Conservation (phyloP, 2,888 invertebrate genomes). For the Cephonodes hylas region DNA sequence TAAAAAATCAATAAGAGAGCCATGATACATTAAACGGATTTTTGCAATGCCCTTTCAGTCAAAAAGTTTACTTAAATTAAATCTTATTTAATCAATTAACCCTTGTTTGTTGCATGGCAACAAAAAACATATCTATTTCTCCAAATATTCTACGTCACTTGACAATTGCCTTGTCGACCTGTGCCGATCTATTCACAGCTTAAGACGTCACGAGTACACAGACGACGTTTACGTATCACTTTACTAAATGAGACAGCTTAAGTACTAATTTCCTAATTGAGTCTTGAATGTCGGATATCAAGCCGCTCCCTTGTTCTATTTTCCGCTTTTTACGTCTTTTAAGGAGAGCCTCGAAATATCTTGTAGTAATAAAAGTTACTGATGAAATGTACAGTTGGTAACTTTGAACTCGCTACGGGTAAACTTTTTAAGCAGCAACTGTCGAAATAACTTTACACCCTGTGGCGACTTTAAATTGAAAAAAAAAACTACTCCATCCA, state of each 20-base stretch:
- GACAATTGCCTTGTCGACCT: no score
- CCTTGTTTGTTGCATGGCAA: no score
- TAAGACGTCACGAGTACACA: neutral
- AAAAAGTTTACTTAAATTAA: no score
- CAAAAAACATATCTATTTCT: no score
- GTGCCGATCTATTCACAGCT: neutral
- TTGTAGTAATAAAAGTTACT: neutral
- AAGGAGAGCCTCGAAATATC: neutral
- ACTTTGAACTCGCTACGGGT: neutral
- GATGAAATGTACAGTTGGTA: neutral
- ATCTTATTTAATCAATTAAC: no score
- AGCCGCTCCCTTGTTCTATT: constrained; percentile 19
- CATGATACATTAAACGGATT: no score
- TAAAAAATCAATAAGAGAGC: no score
- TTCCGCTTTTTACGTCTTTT: constrained; percentile 14
- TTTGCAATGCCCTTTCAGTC: no score
- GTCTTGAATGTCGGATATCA: constrained; percentile 14
- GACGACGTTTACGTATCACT: constrained; percentile 10
- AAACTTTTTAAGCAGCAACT: no score
- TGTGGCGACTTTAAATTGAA: neutral
- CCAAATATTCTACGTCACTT: no score
- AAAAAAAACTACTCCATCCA: neutral
- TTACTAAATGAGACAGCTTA: constrained; percentile 11
- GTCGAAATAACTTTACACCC: neutral
- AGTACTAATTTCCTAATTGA: constrained; percentile 23